Base-by-base conservation (phyloP, 2,113 vertebrate genomes). In the Hippocampus comes region DNA sequence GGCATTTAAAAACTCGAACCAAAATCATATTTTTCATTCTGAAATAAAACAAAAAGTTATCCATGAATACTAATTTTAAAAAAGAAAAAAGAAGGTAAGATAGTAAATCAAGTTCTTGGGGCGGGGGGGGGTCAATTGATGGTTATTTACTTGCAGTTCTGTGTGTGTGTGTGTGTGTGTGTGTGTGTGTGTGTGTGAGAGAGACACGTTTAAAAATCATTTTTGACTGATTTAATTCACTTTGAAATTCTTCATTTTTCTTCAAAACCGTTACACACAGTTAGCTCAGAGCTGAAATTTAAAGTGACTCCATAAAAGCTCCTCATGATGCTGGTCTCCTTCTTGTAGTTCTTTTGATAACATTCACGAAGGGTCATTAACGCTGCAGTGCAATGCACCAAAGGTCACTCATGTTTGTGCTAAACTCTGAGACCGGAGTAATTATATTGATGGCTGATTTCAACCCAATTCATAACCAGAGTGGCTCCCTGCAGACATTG, bases 301-400 rank as follows among this genome's bases (percentile, higher is more conserved):
- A 25, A 57, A 57, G n/a, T 10, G 10, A 49, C 15, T 17, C 14
- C 55, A 10, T 11, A 11, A 56, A 56, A 56, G 9, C 56, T 14
- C 56, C 25, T 25, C 10, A 4, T 25, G 23, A 57, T 12, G 10
- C 23, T 57, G 56, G 56, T 25, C n/a, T 57, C 3, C 3, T 49
- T 49, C 15, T 49, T 57, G n/a, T 57, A 12, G 56, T 57, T 57
- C 25, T 57, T 57, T 57, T 57, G 56, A 57, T 57, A 57, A 57
- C 56, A 14, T 17, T 25, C n/a, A 15, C 23, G 4, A 57, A 25
- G 2, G 56, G 3, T 57, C n/a, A 25, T 57, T 27, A 25, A 59
- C 25, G 4, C 25, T 14, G 23, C 56, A 25, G 3, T 57, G 21
- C 21, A 17, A 27, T 25, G 55, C 55, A 57, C 25, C n/a, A 57